These are phyloP conservation scores for Pelodiscus sinensis DNA, from an alignment of 2,113 vertebrate species.

Conservation along the genomic window DNA sequence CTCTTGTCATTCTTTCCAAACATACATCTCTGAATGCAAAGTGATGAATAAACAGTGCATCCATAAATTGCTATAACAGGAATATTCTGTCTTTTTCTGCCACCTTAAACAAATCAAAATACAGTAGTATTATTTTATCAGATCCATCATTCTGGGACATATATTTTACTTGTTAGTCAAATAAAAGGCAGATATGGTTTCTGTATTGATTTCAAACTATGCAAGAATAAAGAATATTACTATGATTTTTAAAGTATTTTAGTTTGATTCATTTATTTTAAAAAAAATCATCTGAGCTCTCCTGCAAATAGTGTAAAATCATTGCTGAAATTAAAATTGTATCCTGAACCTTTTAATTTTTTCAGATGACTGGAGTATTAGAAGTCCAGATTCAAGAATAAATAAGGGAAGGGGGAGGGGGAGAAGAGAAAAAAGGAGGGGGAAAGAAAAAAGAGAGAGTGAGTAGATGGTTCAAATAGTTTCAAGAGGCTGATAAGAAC, in stretches of 20 bases:
- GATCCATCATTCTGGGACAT: not conserved
- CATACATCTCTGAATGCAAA: not conserved
- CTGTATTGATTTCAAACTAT: not conserved
- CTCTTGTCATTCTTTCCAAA: constrained; percentile 15
- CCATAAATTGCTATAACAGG: not conserved
- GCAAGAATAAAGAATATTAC: not conserved
- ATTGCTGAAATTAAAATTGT: not conserved
- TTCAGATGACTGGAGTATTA: no score
- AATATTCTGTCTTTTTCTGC: not conserved
- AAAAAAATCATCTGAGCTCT: not conserved
- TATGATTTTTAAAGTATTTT: no score
- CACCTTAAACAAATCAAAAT: accelerated
- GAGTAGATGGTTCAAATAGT: no score
- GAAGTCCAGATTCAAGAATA: no score
- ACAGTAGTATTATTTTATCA: not conserved
- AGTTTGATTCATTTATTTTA: no score
- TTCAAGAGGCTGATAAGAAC: no score
- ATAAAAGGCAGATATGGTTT: not conserved
- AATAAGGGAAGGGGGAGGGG: no score
- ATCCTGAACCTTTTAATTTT: not conserved
- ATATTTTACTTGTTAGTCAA: not conserved
- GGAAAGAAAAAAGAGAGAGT: no score
- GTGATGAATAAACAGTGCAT: not conserved
- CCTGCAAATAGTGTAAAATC: not conserved
- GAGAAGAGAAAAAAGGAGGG: no score